A percentile compares a stretch with the other conserved stretches of the same genome.
phyloP scores from a whole-genome alignment of 2,113 vertebrate genomes.

The Dendrocopos noguchii region DNA sequence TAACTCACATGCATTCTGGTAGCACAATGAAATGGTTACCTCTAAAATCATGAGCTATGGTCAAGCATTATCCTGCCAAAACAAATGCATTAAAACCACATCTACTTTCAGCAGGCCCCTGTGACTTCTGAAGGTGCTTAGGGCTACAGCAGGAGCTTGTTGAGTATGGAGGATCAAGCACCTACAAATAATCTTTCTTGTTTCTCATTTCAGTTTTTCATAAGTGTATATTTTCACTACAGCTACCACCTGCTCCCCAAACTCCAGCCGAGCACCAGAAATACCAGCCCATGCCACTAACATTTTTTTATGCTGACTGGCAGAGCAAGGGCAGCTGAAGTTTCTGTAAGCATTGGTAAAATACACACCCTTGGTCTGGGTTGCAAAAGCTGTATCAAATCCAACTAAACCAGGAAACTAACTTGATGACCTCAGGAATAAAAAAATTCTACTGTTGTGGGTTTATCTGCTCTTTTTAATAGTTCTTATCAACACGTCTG shows the following conservation, averaged over 20 bases:
- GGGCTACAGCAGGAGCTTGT: neutral
- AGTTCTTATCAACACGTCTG: neutral
- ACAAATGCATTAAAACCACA: neutral
- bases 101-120: neutral
- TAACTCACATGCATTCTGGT: neutral
- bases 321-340: neutral
- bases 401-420: neutral
- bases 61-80: neutral
- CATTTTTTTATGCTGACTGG: neutral
- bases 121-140: neutral
- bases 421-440: neutral
- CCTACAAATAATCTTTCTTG: neutral
- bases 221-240: neutral
- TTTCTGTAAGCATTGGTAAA: neutral
- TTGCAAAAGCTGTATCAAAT: neutral
- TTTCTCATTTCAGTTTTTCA: neutral
- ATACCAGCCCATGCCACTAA: neutral
- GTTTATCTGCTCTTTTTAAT: neutral
- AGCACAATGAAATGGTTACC: neutral
- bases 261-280: neutral
- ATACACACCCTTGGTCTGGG: neutral
- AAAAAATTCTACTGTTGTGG: neutral
- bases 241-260: neutral
- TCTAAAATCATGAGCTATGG: fast-evolving
- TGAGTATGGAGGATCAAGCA: neutral